Conservation (phyloP, 2,797 vertebrate species). For the Potorous gilbertii region DNA sequence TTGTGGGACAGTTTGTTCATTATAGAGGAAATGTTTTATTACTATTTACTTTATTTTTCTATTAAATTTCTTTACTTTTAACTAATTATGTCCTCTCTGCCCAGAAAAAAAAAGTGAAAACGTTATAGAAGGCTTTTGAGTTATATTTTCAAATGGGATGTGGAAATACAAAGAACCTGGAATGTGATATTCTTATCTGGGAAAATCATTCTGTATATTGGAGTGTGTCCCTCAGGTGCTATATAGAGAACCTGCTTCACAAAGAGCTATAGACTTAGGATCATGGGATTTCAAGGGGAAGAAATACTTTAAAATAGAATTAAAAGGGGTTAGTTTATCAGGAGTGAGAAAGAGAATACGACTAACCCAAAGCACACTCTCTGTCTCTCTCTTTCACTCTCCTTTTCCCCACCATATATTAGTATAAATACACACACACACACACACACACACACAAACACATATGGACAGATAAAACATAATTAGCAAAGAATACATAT, state of each 20-base stretch:
- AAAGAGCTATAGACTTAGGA: background rate
- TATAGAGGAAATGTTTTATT: background rate
- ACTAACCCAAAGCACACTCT: background rate
- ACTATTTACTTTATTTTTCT: background rate
- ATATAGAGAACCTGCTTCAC: background rate
- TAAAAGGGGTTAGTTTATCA: background rate
- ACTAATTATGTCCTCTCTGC: background rate
- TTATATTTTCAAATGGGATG: background rate
- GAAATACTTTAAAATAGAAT: background rate
- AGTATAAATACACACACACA: too few species aligned
- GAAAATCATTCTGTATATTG: background rate
- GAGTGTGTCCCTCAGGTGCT: background rate
- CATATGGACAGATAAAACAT: too few species aligned
- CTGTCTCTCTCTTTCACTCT: background rate
- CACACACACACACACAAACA: too few species aligned
- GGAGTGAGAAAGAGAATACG: background rate
- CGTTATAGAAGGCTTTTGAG: background rate
- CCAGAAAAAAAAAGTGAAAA: background rate
- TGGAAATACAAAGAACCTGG: background rate
- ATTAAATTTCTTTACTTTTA: background rate
- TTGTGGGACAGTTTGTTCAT: background rate
- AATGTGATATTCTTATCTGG: background rate
- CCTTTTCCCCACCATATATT: background rate
- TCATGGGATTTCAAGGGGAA: background rate
- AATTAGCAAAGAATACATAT: too few species aligned